Conservation (phyloP, 2,797 vertebrate species). For the Coendou prehensilis region DNA sequence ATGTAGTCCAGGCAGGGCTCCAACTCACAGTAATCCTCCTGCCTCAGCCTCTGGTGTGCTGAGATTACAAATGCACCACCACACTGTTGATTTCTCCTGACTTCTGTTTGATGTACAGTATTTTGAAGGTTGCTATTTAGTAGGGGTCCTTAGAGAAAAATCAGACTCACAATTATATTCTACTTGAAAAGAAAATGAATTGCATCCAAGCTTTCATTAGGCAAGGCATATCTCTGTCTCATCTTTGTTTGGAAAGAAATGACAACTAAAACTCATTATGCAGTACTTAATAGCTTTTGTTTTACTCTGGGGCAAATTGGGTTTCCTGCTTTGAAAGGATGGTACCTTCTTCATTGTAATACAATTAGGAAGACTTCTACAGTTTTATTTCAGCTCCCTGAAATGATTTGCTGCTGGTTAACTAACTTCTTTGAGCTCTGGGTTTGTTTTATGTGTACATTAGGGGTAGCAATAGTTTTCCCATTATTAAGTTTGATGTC, state of each 20-base stretch:
- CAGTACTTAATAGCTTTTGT: conserved; percentile 15
- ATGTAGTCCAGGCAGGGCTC: not conserved
- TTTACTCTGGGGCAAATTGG: not conserved
- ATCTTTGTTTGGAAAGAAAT: conserved; percentile 63
- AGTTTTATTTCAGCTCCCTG: not conserved
- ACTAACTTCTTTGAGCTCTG: not conserved
- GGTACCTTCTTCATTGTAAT: not conserved
- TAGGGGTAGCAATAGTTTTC: not conserved
- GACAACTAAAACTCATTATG: conserved; percentile 9
- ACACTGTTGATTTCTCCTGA: not conserved
- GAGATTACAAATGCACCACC: not conserved
- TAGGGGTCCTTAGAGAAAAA: conserved; percentile 57
- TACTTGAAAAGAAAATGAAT: conserved; percentile 73
- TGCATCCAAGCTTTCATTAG: conserved; percentile 42
- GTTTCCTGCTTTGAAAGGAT: conserved; percentile 8
- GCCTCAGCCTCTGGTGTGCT: not conserved
- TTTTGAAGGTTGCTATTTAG: conserved; percentile 27
- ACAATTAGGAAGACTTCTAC: conserved; percentile 16
- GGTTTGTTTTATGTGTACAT: not conserved
- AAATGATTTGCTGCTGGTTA: conserved; percentile 9
- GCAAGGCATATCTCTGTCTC: not conserved
- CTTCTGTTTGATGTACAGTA: conserved; percentile 43
- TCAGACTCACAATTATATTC: conserved; percentile 45
- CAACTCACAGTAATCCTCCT: not conserved
- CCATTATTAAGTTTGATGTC: not conserved